Base-by-base conservation (phyloP, 1,140 invertebrate genomes). In the Planococcus citri region DNA sequence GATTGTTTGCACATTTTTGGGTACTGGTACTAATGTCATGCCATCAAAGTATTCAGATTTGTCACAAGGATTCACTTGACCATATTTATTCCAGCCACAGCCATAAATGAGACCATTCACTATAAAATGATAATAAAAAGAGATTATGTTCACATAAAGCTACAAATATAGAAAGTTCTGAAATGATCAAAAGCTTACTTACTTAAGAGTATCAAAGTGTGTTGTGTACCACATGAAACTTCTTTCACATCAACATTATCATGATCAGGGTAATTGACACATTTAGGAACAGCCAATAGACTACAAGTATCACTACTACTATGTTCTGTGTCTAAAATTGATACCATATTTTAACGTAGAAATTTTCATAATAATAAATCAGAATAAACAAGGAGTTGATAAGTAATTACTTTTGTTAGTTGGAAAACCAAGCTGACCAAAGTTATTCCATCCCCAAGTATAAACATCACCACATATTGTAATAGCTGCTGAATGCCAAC, bases 371-470 rank as follows among this genome's bases (percentile, higher is more conserved):
- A n/a, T n/a, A n/a, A n/a, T n/a, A n/a, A n/a, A n/a, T n/a, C n/a
- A n/a, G n/a, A n/a, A n/a, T n/a, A n/a, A n/a, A n/a, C n/a, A n/a
- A n/a, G n/a, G n/a, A n/a, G n/a, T n/a, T n/a, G n/a, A n/a, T n/a
- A n/a, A n/a, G n/a, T n/a, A 37, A 14, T 8, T 72, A 71, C 78
- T 71, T 77, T 74, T 70, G 74, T 75, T 68, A 69, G 76, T 75
- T 37, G 82, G 80, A 22, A 84, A 77, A 20, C 88, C 92, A 21
- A 90, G 75, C 78, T 95, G 92, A 1, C 88, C 87, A 76, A 85
- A 88, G 74, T 85, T 84, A 79, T 94, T 95, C 88, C 89, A 92
- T 4, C 94, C 93, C 81, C 91, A 95, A 38, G 86, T 83, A 76
- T 87, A 93, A 10, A 94, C 76, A 72, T 84, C 84, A 12, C 87